Evolutionary conservation across 1,140 invertebrate genomes (phyloP), one percentile per base, ranked within the genome.

Genomic region (Harpegnathos saltator): DNA sequence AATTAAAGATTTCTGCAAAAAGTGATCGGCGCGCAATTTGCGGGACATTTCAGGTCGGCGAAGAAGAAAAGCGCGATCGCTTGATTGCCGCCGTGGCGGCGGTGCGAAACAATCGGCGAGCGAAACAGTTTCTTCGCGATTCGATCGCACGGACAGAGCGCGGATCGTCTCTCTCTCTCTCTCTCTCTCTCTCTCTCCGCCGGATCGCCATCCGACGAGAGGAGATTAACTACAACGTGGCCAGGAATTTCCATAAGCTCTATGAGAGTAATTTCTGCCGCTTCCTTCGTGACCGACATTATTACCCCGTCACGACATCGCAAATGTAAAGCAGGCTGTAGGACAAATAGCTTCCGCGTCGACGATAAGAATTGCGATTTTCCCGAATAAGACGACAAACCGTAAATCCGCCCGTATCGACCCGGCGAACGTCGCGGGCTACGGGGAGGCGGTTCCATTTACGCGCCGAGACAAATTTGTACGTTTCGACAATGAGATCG

Each of bases 271-370:
- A 83, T 83, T 83, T 83, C 81, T 75, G 61, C 66, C 72, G 81
- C 72, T 83, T 83, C 58, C 72, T 77, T 75, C 81, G 81, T 83
- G 81, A 83, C 72, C 72, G 61, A 75, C 72, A 83, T 83, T 83
- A 77, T 83, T 83, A 83, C 72, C 54, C 58, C 81, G 81, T 83
- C 81, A 83, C 81, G 81, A 83, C 81, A 83, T 83, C 73, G 72
- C 61, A 58, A 82, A 75, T 82, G 71, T 75, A 82, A 83, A 77
- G 44, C 59, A 63, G 81, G 81, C 59, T 63, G 81, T 83, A 77
- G 71, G 61, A 77, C 81, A 83, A 83, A 83, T 83, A 83, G 72
- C 81, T 83, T 83, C 58, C 59, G 72, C 81, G 50, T 83, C 33
- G 52, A 77, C 71, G 81, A 82, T 82, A 83, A 83, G 81, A 75